phyloP scores from a whole-genome alignment of 2,888 invertebrate genomes.

The Caenorhabditis sp. region DNA sequence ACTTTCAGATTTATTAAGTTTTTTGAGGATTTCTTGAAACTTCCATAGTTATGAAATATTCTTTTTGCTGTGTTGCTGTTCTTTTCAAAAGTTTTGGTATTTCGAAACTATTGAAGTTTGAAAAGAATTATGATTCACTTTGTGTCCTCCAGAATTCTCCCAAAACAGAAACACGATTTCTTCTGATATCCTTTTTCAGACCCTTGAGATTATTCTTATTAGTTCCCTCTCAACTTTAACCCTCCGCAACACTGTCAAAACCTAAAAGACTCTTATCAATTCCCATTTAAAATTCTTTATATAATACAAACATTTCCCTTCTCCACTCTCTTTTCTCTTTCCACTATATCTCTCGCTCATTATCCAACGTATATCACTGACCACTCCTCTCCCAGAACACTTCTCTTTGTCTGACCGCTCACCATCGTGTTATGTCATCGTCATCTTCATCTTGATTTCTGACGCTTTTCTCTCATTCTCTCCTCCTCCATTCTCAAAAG shows the following conservation, averaged over 20 bases:
- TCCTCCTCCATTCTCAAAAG: constrained; percentile 28
- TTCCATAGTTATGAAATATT: constrained; percentile 11
- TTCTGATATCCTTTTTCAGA: too few species aligned
- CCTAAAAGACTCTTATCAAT: constrained; percentile 13
- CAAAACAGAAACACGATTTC: too few species aligned
- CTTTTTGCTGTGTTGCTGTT: neutral
- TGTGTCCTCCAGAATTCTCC: neutral
- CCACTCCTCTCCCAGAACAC: constrained; percentile 27
- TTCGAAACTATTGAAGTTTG: neutral
- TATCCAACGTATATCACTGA: constrained; percentile 38
- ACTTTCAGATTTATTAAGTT: neutral
- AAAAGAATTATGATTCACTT: neutral
- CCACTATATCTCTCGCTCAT: neutral
- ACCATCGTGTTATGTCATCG: constrained; percentile 30
- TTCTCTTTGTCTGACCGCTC: constrained; percentile 40
- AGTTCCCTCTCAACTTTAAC: neutral
- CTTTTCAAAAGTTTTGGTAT: neutral
- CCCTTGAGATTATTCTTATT: neutral
- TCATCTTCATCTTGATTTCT: constrained; percentile 6
- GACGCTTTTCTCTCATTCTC: neutral
- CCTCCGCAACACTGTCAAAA: neutral
- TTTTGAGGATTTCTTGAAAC: neutral
- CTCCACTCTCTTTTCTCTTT: neutral
- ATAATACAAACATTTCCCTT: constrained; percentile 51
- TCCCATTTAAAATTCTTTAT: constrained; percentile 45